These are phyloP conservation scores for Ischnura elegans DNA, from an alignment of 2,888 invertebrate species.

Conservation along the genomic window DNA sequence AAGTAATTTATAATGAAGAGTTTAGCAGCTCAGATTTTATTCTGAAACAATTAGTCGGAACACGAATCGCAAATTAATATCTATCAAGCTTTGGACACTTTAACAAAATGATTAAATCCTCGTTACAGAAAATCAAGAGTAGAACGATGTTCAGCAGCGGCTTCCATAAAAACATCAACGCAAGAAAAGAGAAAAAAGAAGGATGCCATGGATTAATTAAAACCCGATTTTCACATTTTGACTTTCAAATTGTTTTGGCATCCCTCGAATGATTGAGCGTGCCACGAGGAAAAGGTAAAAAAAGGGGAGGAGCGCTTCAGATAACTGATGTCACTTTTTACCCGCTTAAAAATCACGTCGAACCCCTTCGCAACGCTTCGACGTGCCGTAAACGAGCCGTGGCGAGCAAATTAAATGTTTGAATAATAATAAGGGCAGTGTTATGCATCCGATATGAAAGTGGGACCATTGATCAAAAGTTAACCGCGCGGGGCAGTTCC, in stretches of 20 bases:
- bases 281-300: background rate
- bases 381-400: constrained; percentile 8
- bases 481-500: background rate
- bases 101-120: constrained; percentile 10
- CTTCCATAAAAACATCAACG: background rate
- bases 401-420: background rate
- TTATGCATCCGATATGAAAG: background rate
- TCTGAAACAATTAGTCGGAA: background rate
- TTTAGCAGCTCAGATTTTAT: too few species aligned
- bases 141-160: background rate
- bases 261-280: background rate
- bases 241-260: background rate
- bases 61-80: background rate
- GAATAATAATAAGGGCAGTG: background rate
- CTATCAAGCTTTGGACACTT: background rate
- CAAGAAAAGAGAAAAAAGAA: background rate
- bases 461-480: background rate
- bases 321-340: background rate
- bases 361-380: background rate
- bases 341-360: background rate
- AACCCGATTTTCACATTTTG: background rate
- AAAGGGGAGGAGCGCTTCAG: background rate
- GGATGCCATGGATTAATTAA: background rate
- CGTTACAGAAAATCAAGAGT: background rate
- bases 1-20: too few species aligned